These are phyloP conservation scores for Dioctria linearis DNA, from an alignment of 2,888 invertebrate species.

Conservation along the genomic window DNA sequence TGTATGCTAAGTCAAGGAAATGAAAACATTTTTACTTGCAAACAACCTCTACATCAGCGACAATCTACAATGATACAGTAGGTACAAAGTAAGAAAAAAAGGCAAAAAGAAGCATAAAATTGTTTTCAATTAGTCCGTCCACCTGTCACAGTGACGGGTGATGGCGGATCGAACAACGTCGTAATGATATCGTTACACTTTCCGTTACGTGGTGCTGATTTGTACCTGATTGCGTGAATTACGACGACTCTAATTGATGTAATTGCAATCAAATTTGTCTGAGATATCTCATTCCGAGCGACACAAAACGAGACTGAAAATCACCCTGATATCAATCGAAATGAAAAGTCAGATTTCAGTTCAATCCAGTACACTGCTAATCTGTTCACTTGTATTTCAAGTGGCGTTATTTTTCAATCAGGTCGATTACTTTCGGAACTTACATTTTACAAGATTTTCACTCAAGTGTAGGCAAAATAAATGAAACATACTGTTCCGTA, in stretches of 20 bases:
- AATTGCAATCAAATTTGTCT: conserved; percentile 42
- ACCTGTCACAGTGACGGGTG: conserved; percentile 16
- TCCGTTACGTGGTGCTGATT: conserved; percentile 47
- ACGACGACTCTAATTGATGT: conserved; percentile 31
- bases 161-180: not conserved
- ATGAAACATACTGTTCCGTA: not conserved
- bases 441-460: not conserved
- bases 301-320: conserved; percentile 2
- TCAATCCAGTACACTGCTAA: conserved; percentile 38
- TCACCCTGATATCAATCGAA: conserved; percentile 33
- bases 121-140: conserved; percentile 42
- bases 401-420: not conserved
- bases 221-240: conserved; percentile 47
- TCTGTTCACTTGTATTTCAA: conserved; percentile 1
- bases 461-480: not conserved
- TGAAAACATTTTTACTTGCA: conserved; percentile 19
- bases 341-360: conserved; percentile 28
- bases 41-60: not conserved
- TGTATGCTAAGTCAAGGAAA: not conserved
- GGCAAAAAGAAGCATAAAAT: not conserved
- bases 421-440: no score
- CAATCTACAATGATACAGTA: not conserved
- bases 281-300: not conserved
- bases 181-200: conserved; percentile 46
- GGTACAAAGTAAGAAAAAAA: conserved; percentile 1